Evolutionary conservation across 2,888 invertebrate genomes (phyloP).

Genomic region (Andrena marginata): DNA sequence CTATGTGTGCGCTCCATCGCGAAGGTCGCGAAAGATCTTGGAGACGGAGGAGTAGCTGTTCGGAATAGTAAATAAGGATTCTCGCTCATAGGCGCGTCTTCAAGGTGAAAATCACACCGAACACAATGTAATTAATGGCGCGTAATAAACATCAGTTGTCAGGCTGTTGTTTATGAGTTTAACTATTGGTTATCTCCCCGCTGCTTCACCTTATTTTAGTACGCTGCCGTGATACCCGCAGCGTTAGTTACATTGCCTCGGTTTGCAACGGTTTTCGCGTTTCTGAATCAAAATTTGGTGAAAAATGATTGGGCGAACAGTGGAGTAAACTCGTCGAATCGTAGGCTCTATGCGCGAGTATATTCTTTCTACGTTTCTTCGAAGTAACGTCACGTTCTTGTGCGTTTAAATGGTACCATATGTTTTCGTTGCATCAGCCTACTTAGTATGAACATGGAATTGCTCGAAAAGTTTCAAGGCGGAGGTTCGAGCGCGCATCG

Average conservation of each 20-base stretch:
- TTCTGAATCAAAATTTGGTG: conserved; percentile 4
- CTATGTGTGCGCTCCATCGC: background rate
- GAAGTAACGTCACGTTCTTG: no score
- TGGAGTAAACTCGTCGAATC: no score
- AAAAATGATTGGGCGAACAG: no score
- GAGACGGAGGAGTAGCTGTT: background rate
- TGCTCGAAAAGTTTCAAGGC: background rate
- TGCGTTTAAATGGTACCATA: no score
- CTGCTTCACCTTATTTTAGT: conserved; percentile 33
- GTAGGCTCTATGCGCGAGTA: no score
- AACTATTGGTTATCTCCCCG: conserved; percentile 36
- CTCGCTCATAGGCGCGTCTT: conserved; percentile 12
- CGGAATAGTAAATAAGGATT: conserved; percentile 15
- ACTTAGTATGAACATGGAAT: no score
- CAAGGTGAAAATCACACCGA: conserved; percentile 7
- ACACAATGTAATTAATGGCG: conserved; percentile 11
- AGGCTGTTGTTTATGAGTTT: conserved; percentile 19
- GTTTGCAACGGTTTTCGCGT: conserved; percentile 18
- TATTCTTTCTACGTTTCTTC: no score
- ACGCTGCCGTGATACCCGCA: background rate
- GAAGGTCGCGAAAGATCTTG: conserved; percentile 10
- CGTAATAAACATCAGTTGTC: conserved; percentile 42
- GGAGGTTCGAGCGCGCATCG: background rate
- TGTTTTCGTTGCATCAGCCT: no score
- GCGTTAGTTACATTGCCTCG: background rate